Evolutionary conservation across 53 echinoderm and acorn worm species (phyloP).

Genomic region (Holothuria leucospilota): DNA sequence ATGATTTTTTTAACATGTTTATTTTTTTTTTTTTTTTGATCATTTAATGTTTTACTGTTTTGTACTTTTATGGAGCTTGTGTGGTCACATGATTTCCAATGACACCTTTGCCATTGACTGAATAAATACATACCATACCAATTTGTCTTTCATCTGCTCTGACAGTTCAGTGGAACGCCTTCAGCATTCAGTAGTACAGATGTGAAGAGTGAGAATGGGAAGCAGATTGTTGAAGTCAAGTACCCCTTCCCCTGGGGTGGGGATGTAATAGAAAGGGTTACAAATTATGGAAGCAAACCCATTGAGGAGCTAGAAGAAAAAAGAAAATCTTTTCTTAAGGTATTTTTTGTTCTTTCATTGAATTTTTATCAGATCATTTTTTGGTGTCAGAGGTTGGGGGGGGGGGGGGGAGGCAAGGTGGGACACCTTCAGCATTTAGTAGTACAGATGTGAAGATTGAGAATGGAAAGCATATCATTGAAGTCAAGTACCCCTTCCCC

Average conservation of each 20-base stretch:
- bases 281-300: constrained; percentile 71
- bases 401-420: too few relatives aligned
- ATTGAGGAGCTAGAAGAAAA: constrained; percentile 65
- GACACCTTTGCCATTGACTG: too few relatives aligned
- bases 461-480: constrained; percentile 61
- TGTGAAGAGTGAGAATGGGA: constrained; percentile 63
- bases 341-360: not conserved
- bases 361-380: too few relatives aligned
- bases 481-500: constrained; percentile 91
- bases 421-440: constrained; percentile 82
- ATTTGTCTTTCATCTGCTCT: not conserved
- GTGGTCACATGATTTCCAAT: too few relatives aligned
- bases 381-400: too few relatives aligned
- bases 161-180: constrained; percentile 84
- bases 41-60: too few relatives aligned
- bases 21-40: too few relatives aligned
- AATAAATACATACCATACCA: too few relatives aligned
- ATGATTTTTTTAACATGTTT: too few relatives aligned
- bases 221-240: constrained; percentile 77
- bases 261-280: constrained; percentile 86
- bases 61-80: too few relatives aligned
- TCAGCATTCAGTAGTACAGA: constrained; percentile 84
- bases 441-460: constrained; percentile 75
- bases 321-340: not conserved
- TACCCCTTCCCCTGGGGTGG: constrained; percentile 96